Evolutionary conservation across 1,140 invertebrate genomes (phyloP).

Genomic region (Hylyphantes graminicola): DNA sequence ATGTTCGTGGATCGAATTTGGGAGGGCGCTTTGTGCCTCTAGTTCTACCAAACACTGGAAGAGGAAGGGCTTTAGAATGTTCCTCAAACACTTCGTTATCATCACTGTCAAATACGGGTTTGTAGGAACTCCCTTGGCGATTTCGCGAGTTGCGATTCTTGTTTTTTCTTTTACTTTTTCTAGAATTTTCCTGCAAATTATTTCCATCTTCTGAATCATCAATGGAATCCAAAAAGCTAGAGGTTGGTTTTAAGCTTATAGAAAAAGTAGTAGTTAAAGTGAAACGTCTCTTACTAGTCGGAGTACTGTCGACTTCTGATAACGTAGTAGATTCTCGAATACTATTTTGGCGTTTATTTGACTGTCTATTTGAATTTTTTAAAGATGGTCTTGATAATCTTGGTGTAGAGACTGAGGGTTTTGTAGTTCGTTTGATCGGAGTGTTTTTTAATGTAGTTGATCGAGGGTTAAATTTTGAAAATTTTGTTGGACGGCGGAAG

Average conservation of each 20-base stretch:
- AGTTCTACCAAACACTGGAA: slow-evolving; percentile 48
- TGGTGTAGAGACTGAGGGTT: not conserved
- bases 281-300: slow-evolving; percentile 38
- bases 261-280: slow-evolving; percentile 53
- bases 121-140: slow-evolving; percentile 13
- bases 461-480: slow-evolving; percentile 18
- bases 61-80: slow-evolving; percentile 43
- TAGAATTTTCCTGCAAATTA: slow-evolving; percentile 32
- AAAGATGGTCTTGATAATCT: slow-evolving; percentile 4
- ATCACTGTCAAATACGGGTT: slow-evolving; percentile 42
- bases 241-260: slow-evolving; percentile 40
- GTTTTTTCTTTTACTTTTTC: not conserved
- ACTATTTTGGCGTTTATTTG: slow-evolving; percentile 28
- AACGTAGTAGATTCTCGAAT: not conserved
- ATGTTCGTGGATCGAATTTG: slow-evolving; percentile 56
- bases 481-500: slow-evolving; percentile 28
- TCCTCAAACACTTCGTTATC: slow-evolving; percentile 44
- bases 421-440: not conserved
- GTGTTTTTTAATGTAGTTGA: not conserved
- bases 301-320: slow-evolving; percentile 2
- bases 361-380: slow-evolving; percentile 16
- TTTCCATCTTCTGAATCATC: slow-evolving; percentile 40
- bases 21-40: slow-evolving; percentile 51
- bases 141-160: not conserved
- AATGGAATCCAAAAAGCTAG: slow-evolving; percentile 1